Percentiles rank a stretch among this genome's conserved stretches.
These are phyloP conservation scores for Leucozona laternaria DNA, from an alignment of 2,888 invertebrate species.

Conservation along the genomic window DNA sequence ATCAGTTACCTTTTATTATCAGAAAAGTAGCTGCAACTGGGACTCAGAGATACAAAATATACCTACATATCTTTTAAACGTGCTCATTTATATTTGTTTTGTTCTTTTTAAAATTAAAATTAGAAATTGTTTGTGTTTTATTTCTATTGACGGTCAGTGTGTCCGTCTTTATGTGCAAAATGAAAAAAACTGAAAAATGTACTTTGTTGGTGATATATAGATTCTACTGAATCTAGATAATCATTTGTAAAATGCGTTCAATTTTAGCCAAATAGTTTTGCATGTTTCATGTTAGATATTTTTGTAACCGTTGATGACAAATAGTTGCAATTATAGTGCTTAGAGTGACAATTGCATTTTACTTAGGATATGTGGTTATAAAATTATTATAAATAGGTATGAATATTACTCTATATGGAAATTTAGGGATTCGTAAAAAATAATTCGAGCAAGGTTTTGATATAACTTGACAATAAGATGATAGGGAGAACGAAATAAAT, in stretches of 20 bases:
- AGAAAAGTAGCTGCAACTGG: slow-evolving; percentile 20
- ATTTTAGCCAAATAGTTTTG: not conserved
- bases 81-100: slow-evolving; percentile 30
- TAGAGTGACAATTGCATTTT: not conserved
- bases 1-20: slow-evolving; percentile 12
- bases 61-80: slow-evolving; percentile 2
- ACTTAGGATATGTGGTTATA: not conserved
- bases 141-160: slow-evolving; percentile 40
- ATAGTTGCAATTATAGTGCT: not conserved
- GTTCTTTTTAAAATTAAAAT: slow-evolving; percentile 57
- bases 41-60: slow-evolving; percentile 1
- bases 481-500: too few species aligned
- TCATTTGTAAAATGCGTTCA: not conserved
- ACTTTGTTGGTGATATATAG: not conserved
- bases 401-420: too few species aligned
- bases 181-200: not conserved
- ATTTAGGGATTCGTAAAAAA: too few species aligned
- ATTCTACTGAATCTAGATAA: not conserved
- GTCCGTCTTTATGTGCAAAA: slow-evolving; percentile 25
- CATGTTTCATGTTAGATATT: not conserved
- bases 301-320: not conserved
- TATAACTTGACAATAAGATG: too few species aligned
- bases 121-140: slow-evolving; percentile 38
- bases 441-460: too few species aligned
- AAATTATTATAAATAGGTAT: too few species aligned